Base-by-base conservation (phyloP, 2,797 vertebrate genomes). In the Manis pentadactyla region DNA sequence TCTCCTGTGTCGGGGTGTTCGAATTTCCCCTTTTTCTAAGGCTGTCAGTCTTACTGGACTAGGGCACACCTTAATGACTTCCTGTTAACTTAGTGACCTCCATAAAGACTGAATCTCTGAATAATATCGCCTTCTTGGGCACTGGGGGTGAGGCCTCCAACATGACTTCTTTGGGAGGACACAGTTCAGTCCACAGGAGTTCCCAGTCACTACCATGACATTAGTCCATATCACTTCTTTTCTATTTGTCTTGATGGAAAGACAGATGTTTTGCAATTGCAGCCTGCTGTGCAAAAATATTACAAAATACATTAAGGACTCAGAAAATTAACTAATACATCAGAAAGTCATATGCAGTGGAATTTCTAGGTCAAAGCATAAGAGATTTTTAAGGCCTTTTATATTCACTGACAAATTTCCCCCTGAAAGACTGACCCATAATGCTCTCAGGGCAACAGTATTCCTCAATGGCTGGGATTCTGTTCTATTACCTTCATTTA, bases 341-440 rank as follows among this genome's bases (percentile, higher is more conserved):
- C 69, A 86, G 46, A 94, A 90, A 79, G 46, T 84, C 34, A 15
- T 34, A 77, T 73, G 21, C 34, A 57, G 31, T 49, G 15, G 37
- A 63, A 71, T 79, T 87, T 94, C 95, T 77, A 90, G 74, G 81
- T 75, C 74, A 95, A 86, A 73, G 39, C 71, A 39, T 34, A 89
- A 55, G 42, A 49, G 61, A 29, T 51, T 66, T 61, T 51, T 68
- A 95, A 95, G 63, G 46, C 39, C 42, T 68, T 90, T 46, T 53
- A 49, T 61, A 61, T 34, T 94, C 34, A 27, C 75, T 78, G 46
- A 27, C 59, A 27, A 25, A 64, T 64, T 88, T 83, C 46, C n/a
- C 49, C 29, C 27, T 51, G 74, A 49, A 79, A 59, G 29, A 75
- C 23, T 64, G 31, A 37, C 27, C 23, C 27, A 18, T 25, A 27